Conservation (phyloP, 2,113 vertebrate genomes). For the Python bivittatus region DNA sequence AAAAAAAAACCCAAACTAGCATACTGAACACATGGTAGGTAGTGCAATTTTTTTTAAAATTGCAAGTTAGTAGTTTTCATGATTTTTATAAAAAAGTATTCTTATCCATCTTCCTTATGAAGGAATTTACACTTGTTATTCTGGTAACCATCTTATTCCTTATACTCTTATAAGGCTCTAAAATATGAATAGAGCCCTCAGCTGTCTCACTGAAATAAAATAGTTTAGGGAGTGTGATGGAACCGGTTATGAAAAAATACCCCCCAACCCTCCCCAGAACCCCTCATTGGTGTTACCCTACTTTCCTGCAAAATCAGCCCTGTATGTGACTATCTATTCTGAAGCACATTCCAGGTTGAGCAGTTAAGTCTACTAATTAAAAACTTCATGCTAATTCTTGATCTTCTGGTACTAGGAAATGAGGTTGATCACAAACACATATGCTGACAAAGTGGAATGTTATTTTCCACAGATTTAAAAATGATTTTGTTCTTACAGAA, state of each 20-base stretch:
- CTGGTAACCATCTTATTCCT: background rate
- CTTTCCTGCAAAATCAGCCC: background rate
- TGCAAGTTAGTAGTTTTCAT: background rate
- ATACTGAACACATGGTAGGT: conserved; percentile 45
- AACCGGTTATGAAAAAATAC: background rate
- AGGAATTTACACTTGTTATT: background rate
- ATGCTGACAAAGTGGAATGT: conserved; percentile 35
- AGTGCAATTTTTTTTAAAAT: background rate
- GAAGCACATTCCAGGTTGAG: background rate
- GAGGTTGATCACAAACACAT: conserved; percentile 13
- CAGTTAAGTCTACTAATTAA: background rate
- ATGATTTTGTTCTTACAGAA: conserved; percentile 42
- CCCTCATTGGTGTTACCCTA: background rate
- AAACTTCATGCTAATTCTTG: conserved; percentile 33
- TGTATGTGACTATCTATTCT: background rate
- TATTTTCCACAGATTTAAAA: conserved; percentile 43
- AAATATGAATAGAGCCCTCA: background rate
- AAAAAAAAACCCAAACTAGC: conserved; percentile 4
- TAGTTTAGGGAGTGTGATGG: background rate
- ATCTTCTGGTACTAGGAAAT: conserved; percentile 39
- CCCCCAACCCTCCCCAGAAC: background rate
- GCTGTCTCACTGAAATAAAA: conserved; percentile 28
- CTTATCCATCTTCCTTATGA: background rate
- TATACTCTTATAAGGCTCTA: background rate
- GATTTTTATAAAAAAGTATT: background rate